Evolutionary conservation across 2,113 vertebrate species (phyloP), one percentile per base, ranked within the genome.

Genomic region (Microtus montanus): DNA sequence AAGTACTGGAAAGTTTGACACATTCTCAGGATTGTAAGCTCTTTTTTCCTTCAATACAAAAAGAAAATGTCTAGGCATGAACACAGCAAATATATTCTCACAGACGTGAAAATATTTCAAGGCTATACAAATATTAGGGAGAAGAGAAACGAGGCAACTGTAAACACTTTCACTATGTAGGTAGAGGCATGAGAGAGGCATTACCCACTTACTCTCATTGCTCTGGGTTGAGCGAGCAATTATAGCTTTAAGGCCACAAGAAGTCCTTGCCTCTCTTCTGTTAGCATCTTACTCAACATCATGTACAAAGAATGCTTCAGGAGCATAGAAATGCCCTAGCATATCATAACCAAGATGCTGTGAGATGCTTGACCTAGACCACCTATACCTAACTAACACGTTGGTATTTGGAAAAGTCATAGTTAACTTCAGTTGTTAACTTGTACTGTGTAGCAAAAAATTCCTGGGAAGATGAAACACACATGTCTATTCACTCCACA

Each of bases 191-290:
- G 61, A 74, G 79, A 93, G 52, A 75, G 19, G 64, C 3, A 54
- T 87, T 87, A 87, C 47, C 82, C 91, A 96, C 11, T 5, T n/a
- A 78, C 35, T 79, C 49, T 79, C 80, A 52, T 38, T 73, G 41
- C 64, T 89, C n/a, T 24, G 79, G 41, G 73, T 28, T 38, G 78
- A 82, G 88, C 22, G 44, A 92, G 35, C 54, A 83, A 64, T 33
- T 44, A n/a, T 20, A 63, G 20, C n/a, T 41, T 87, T 68, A 54
- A 64, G 64, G 61, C 68, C 7, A 4, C 63, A 74, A 83, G 77
- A 83, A 83, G 44, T 52, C 82, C 20, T 35, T 47, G 24, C 10
- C 38, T 71, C 77, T 15, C 19, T 79, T 35, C 30, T 11, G 47
- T 64, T 66, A 28, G n/a, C 22, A 68, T 47, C 24, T 64, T 24